A percentile compares a stretch with the other conserved stretches of the same genome.
These are phyloP conservation scores for Mycteria americana DNA, from an alignment of 2,797 vertebrate species.

Conservation along the genomic window DNA sequence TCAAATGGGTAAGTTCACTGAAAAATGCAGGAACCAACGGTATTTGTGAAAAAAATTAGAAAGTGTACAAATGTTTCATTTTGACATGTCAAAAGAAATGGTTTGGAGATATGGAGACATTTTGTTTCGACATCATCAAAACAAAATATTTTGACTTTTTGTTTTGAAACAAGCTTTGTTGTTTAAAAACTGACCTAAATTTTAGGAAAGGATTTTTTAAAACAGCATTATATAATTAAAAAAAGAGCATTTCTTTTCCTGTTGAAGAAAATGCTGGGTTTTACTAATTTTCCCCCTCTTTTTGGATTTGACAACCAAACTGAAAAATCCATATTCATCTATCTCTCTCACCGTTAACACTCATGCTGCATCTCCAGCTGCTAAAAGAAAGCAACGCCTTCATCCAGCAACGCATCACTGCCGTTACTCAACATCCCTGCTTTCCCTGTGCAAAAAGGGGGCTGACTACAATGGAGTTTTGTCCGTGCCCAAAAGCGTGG, in stretches of 20 bases:
- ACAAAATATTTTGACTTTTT: conserved; percentile 67
- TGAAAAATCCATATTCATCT: conserved; percentile 47
- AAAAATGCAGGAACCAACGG: conserved; percentile 57
- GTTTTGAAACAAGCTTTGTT: conserved; percentile 47
- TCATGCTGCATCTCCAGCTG: not conserved
- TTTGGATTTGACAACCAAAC: not conserved
- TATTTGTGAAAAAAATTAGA: conserved; percentile 55
- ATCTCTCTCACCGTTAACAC: not conserved
- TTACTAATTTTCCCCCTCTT: not conserved
- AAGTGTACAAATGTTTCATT: conserved; percentile 59
- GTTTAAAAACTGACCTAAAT: conserved; percentile 49
- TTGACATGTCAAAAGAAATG: conserved; percentile 40
- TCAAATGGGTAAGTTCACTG: conserved; percentile 43
- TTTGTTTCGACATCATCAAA: conserved; percentile 22
- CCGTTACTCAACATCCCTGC: not conserved
- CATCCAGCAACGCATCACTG: not conserved
- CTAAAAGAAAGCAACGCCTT: not conserved
- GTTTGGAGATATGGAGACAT: not conserved
- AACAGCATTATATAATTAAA: not conserved
- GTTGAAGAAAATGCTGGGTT: not conserved
- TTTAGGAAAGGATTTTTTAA: conserved; percentile 5
- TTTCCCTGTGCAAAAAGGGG: not conserved
- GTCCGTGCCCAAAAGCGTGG: not conserved
- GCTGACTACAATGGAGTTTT: not conserved
- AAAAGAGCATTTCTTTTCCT: not conserved